A percentile compares a stretch with the other conserved stretches of the same genome.
Evolutionary conservation across 2,113 vertebrate species (phyloP).

Genomic region (Terrapene triunguis): DNA sequence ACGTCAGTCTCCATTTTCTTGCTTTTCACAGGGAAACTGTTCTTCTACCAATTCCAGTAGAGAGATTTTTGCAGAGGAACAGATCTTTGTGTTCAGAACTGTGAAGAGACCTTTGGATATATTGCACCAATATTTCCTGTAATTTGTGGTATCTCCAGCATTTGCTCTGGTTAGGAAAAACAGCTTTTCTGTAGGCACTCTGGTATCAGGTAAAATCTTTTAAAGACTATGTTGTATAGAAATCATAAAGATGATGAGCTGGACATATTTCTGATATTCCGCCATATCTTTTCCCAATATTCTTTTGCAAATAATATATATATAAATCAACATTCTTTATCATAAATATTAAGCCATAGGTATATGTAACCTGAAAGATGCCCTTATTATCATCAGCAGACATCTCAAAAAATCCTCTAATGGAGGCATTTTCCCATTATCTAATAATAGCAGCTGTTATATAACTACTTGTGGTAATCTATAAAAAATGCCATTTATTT

Average conservation of each 20-base stretch:
- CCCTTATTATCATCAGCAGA: background rate
- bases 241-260: background rate
- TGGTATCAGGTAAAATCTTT: background rate
- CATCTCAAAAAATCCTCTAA: background rate
- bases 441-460: background rate
- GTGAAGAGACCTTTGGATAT: background rate
- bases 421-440: background rate
- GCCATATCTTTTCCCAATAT: background rate
- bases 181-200: background rate
- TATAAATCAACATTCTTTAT: background rate
- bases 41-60: background rate
- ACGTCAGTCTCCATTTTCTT: background rate
- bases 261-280: background rate
- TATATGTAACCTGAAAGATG: background rate
- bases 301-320: too few relatives aligned
- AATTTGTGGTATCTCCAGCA: background rate
- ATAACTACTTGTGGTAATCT: background rate
- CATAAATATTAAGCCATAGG: background rate
- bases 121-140: background rate
- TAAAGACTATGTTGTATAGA: background rate
- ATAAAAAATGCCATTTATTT: too few relatives aligned
- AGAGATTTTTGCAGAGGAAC: background rate
- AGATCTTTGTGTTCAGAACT: background rate
- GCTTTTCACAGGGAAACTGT: accelerated
- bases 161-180: background rate